A percentile compares a stretch with the other conserved stretches of the same genome.
These are phyloP conservation scores for Thunnus maccoyii DNA, from an alignment of 2,113 vertebrate species.

Conservation along the genomic window DNA sequence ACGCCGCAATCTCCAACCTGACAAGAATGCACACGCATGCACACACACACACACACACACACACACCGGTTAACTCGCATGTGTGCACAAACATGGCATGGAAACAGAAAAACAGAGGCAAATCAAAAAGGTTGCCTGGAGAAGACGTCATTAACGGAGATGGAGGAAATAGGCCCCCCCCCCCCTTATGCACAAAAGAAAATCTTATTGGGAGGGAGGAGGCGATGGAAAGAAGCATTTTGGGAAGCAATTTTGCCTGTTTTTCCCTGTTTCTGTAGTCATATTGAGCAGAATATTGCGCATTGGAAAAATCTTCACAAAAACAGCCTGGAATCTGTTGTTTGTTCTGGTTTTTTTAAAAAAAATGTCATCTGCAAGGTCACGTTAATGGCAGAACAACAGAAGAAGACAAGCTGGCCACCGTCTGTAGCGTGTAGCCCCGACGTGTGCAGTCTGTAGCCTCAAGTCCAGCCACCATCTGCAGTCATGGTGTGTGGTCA, in stretches of 20 bases:
- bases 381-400: conserved; percentile 4
- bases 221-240: neutral
- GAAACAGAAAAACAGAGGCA: conserved; percentile 15
- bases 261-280: conserved; percentile 9
- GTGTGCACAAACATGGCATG: conserved; percentile 35
- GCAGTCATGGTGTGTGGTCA: neutral
- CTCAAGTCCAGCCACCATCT: conserved; percentile 1
- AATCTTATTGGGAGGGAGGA: conserved; percentile 3
- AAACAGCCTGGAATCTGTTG: conserved; percentile 16
- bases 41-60: conserved; percentile 7
- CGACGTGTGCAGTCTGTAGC: conserved; percentile 5
- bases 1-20: conserved; percentile 71
- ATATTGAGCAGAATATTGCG: conserved; percentile 12
- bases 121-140: conserved; percentile 61
- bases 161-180: conserved; percentile 40
- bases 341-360: conserved; percentile 2
- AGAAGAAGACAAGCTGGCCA: neutral
- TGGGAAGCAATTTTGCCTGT: conserved; percentile 5
- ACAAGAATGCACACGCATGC: conserved; percentile 36
- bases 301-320: neutral
- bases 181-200: conserved; percentile 41
- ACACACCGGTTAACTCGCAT: conserved; percentile 3
- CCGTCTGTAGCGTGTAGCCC: neutral
- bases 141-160: conserved; percentile 42
- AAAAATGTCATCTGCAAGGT: conserved; percentile 1